These are phyloP conservation scores for Zeugodacus cucurbitae DNA, from an alignment of 1,140 invertebrate species.

Conservation along the genomic window DNA sequence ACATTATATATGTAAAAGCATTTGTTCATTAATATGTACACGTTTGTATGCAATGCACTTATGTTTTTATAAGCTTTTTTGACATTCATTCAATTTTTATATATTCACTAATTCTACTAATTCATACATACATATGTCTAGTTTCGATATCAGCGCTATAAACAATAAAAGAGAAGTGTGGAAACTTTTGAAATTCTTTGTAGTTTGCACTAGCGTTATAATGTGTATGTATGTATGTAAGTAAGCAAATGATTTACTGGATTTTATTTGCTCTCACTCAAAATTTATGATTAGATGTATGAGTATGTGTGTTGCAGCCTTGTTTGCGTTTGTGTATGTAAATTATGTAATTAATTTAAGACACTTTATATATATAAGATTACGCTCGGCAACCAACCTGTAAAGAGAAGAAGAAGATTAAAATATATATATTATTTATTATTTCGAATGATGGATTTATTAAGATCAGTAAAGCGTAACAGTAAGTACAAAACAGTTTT, in stretches of 20 bases:
- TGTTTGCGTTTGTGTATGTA: neutral
- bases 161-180: neutral
- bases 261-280: too few species aligned
- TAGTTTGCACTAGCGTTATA: neutral
- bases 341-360: neutral
- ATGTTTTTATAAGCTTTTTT: neutral
- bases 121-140: neutral
- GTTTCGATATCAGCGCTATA: neutral
- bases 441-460: too few species aligned
- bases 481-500: neutral
- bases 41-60: neutral
- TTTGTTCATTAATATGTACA: neutral
- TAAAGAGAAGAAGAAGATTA: neutral
- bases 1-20: neutral
- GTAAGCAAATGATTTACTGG: neutral
- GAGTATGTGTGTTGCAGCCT: neutral
- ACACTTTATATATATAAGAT: constrained; percentile 23
- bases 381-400: constrained; percentile 42
- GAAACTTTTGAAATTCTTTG: neutral
- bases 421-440: too few species aligned
- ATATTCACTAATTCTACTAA: neutral
- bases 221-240: neutral
- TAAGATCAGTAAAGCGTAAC: too few species aligned
- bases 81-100: neutral
- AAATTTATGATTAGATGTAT: neutral